Evolutionary conservation across 1,140 invertebrate genomes (phyloP), one percentile per base, ranked within the genome.

Genomic region (Mercenaria mercenaria): DNA sequence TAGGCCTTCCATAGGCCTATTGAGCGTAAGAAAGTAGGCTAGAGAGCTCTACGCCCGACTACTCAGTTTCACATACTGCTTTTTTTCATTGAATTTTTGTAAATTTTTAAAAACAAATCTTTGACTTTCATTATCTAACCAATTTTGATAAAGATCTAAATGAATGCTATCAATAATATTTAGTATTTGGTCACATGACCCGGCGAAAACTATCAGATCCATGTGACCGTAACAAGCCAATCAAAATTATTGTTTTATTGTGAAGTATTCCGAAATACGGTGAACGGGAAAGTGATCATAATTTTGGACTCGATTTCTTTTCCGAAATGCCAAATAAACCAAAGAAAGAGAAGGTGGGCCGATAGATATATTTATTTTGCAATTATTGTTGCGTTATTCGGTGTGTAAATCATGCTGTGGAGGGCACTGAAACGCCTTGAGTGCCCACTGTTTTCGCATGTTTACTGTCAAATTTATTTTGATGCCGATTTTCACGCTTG

Each of bases 281-380:
- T 88, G 79, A 79, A 83, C 77, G 88, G 81, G 86, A 91, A 91
- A 92, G 82, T 79, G 90, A 93, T 92, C 91, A 91, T 92, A 80
- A n/a, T 88, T 83, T 83, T 92, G 93, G 90, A 72, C 91, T 92
- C 82, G 86, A 80, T 90, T 93, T 91, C 86, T 82, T 87, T 88
- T 91, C 82, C 91, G 93, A 93, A 87, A 96, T 96, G 96, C 95
- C 96, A 83, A 96, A 95, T 93, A 95, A 95, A 90, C 93, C 93
- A 41, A 96, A 95, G 91, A 96, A 96, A 93, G 96, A 96, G 87
- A 96, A 96, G 96, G 96, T 96, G 94, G 92, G 94, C 94, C 56
- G 13, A 37, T 37, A 26, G 52, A 26, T 26, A 85, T 87, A 84
- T 83, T 50, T 52, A 67, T 79, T 0, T 26, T 67, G 43, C 34